Conservation (phyloP, 1,140 invertebrate species). For the Drosophila neocordata region DNA sequence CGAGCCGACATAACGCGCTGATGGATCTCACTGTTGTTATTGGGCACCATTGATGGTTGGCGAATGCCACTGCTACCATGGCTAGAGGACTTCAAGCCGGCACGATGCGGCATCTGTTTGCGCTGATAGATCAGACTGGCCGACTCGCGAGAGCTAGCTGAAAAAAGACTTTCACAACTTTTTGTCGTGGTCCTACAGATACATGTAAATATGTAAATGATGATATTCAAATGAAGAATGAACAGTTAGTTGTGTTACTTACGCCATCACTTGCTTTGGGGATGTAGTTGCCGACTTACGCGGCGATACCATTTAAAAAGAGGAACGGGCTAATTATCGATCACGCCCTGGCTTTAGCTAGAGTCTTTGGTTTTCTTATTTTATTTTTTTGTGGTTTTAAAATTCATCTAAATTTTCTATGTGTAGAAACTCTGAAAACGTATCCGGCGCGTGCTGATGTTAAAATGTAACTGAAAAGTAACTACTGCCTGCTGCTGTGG, state of each 20-base stretch:
- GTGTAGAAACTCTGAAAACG: slow-evolving; percentile 34
- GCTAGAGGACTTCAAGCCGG: slow-evolving; percentile 40
- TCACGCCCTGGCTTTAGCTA: not conserved
- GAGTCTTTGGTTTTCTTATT: slow-evolving; percentile 2
- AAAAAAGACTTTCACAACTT: slow-evolving; percentile 80
- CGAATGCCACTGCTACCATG: slow-evolving; percentile 33
- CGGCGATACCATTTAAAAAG: slow-evolving; percentile 66
- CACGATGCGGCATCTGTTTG: slow-evolving; percentile 35
- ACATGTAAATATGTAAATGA: not conserved
- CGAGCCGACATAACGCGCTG: slow-evolving; percentile 90
- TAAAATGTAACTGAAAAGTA: slow-evolving; percentile 63
- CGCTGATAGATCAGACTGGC: slow-evolving; percentile 69
- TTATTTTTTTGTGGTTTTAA: slow-evolving; percentile 12
- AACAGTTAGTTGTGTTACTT: slow-evolving; percentile 12
- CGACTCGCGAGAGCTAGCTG: slow-evolving; percentile 76
- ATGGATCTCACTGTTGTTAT: slow-evolving; percentile 83
- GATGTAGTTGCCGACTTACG: slow-evolving; percentile 53
- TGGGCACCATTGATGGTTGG: slow-evolving; percentile 50
- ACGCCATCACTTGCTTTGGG: slow-evolving; percentile 59
- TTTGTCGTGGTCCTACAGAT: slow-evolving; percentile 60
- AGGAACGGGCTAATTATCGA: not conserved
- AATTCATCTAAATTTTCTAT: slow-evolving; percentile 18
- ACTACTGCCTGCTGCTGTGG: slow-evolving; percentile 62
- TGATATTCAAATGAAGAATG: not conserved
- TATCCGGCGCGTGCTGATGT: slow-evolving; percentile 58